Base-by-base conservation (phyloP, 2,113 vertebrate genomes). In the Ciconia boyciana region DNA sequence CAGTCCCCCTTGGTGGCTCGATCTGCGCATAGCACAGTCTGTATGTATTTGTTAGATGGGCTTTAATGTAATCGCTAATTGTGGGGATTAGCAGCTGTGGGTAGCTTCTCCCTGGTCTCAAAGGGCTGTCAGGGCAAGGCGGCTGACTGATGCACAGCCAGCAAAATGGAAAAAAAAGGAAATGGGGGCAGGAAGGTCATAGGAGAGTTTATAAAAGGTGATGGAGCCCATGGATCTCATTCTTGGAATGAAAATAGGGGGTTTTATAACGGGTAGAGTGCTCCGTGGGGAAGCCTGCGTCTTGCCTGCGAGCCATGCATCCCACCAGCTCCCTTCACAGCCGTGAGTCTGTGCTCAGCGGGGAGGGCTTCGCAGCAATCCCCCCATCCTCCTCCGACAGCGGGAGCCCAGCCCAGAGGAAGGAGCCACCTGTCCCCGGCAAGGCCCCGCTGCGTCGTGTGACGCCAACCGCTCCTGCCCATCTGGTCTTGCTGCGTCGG, bases 281-380 rank as follows among this genome's bases (percentile, higher is more conserved):
- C 31, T 58, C 49, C 1, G 1, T 3, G 16, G 17, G 9, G 14
- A 5, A 92, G 16, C 28, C 15, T 0, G 0, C 14, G 22, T 31
- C 65, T 61, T 0, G 0, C 64, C 51, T 10, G 10, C 0, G 0
- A 51, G 34, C 48, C 9, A 0, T 4, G 19, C 55, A 18, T 24
- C n/a, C 22, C n/a, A 2, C 22, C 1, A 3, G 25, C 62, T 54
- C 28, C 58, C 29, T 32, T 17, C 28, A 12, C 41, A 7, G 70
- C 62, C 2, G 0, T 21, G 4, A 11, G 11, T 7, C 60, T 32
- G 24, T 0, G 10, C 51, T 69, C 22, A 7, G 22, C 0, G 3
- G 48, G 51, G 22, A 61, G 11, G 28, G 26, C 18, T 49, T 16
- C 24, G 0, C 16, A 32, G 12, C 3, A 1, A 0, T 3, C 0